Evolutionary conservation across 2,888 invertebrate genomes (phyloP).

Genomic region (Tetramorium bicarinatum): DNA sequence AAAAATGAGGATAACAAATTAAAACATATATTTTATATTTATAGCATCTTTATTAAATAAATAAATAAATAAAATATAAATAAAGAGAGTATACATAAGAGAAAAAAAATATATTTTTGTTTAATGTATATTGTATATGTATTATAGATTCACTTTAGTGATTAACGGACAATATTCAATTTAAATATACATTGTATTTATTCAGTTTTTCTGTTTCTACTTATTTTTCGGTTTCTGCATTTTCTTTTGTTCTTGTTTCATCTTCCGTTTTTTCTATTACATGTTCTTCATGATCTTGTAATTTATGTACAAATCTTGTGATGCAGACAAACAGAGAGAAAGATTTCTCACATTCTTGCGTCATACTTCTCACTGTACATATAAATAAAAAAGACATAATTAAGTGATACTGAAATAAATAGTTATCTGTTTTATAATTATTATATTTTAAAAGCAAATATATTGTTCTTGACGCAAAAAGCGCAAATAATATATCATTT

Average conservation of each 20-base stretch:
- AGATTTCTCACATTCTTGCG: conserved; percentile 5
- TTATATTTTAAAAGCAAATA: not conserved
- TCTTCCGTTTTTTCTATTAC: not conserved
- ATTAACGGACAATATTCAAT: not conserved
- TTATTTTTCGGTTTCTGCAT: not conserved
- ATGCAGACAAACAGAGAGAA: not conserved
- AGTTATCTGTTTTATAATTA: not conserved
- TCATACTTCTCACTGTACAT: not conserved
- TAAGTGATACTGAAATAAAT: not conserved
- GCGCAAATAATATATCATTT: no score
- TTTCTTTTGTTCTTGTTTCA: not conserved
- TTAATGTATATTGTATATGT: not conserved
- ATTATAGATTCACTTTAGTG: not conserved
- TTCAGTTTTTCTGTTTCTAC: not conserved
- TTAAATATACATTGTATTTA: not conserved
- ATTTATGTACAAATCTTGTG: not conserved
- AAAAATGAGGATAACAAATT: no score
- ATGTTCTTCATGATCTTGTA: not conserved
- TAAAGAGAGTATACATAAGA: not conserved
- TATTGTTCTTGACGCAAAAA: not conserved
- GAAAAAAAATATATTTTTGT: not conserved
- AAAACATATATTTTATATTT: no score
- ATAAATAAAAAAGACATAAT: conserved; percentile 7
- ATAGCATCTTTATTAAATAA: no score
- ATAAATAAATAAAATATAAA: no score